phyloP scores from a whole-genome alignment of 1,140 invertebrate species.

The Platyura marginata region DNA sequence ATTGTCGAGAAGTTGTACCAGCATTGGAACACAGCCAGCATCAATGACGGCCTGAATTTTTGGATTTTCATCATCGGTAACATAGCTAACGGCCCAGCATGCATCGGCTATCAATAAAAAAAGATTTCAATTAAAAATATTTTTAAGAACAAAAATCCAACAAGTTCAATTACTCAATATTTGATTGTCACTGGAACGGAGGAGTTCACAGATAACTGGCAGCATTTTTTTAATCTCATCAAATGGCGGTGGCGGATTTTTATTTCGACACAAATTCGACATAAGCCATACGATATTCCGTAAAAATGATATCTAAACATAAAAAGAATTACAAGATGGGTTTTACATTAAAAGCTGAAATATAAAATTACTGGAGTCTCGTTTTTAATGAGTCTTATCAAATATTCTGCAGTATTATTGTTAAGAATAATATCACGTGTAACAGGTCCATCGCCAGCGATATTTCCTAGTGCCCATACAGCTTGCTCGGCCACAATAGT shows the following conservation, averaged over 20 bases:
- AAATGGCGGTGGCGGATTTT: constrained; percentile 69
- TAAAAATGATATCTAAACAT: constrained; percentile 20
- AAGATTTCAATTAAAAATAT: neutral
- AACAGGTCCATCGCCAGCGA: constrained; percentile 73
- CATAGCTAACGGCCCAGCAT: constrained; percentile 92
- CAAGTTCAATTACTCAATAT: constrained; percentile 36
- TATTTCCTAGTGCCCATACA: constrained; percentile 96
- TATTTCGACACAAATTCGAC: constrained; percentile 83
- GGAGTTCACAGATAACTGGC: constrained; percentile 58
- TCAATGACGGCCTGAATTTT: constrained; percentile 75
- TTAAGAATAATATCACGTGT: constrained; percentile 57
- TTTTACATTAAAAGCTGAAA: no score
- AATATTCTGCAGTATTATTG: constrained; percentile 37
- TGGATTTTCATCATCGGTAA: constrained; percentile 86
- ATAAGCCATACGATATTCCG: constrained; percentile 73
- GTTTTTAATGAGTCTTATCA: no score
- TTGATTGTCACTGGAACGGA: constrained; percentile 55
- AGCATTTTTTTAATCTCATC: constrained; percentile 60
- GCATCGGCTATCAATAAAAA: constrained; percentile 49
- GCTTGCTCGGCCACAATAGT: constrained; percentile 81
- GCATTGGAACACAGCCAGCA: constrained; percentile 46
- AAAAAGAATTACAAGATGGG: neutral
- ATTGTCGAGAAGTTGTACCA: constrained; percentile 57
- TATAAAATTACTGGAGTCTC: no score
- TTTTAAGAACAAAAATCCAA: no score